Base-by-base conservation (phyloP, 2,113 vertebrate species). In the Lepus timidus region DNA sequence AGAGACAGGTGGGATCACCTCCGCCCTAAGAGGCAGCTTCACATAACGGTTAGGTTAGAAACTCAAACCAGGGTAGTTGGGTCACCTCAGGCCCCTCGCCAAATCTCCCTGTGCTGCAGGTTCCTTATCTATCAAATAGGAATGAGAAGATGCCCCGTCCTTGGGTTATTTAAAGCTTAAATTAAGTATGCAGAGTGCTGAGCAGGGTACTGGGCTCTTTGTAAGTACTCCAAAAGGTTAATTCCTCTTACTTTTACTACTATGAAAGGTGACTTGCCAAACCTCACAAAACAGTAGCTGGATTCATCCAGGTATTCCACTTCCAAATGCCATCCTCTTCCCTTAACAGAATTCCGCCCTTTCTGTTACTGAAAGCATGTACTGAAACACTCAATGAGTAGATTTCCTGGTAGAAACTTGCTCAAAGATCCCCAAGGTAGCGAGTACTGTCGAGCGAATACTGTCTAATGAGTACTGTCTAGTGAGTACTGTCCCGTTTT, bases 241-340 rank as follows among this genome's bases (percentile, higher is more conserved):
- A 65, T 52, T 76, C 82, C 14, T 90, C 22, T 49, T 70, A 29
- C 67, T 83, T 81, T 58, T 84, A 67, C 73, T 81, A 93, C 65
- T 74, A 91, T 55, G 44, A 86, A 33, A 73, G 10, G n/a, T 86
- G 62, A 91, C 49, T 81, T 84, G 61, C 25, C 44, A 67, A 68
- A 73, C 29, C 75, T 81, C 52, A 62, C 76, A 52, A 89, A 85
- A 31, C 76, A 52, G 62, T 44, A 61, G 5, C 11, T 88, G 51
- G n/a, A 89, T 83, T 93, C 4, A 10, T n/a, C 64, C 51, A 76
- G 76, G 13, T 51, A 65, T 91, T 92, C 31, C 44, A 91, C 80
- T 86, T 89, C 67, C 81, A 90, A 93, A 97, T n/a, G 20, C 7
- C 16, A 62, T 33, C 4, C 27, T 33, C 20, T 85, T 68, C 76